Evolutionary conservation across 2,113 vertebrate species (phyloP).

Genomic region (Chaetorhynchus papuensis): DNA sequence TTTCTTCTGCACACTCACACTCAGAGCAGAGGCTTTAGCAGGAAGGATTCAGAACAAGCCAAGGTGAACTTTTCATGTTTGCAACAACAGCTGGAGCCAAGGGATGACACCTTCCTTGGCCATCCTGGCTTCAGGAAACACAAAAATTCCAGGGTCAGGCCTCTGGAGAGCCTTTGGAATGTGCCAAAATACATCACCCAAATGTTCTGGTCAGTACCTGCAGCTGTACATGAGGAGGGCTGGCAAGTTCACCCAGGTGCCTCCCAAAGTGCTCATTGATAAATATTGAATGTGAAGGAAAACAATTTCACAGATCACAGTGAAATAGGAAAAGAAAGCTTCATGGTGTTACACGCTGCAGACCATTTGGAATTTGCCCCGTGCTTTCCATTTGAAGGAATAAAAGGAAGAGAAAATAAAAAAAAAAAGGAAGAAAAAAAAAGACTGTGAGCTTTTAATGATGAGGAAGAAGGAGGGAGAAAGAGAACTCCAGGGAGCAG

Average conservation of each 20-base stretch:
- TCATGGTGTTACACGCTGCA: not conserved
- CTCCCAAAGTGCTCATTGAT: not conserved
- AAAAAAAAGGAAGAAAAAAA: fast-evolving
- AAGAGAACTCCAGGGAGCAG: not conserved
- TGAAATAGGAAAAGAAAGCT: not conserved
- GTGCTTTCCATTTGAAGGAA: not conserved
- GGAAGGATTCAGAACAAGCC: not conserved
- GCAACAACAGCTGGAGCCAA: not conserved
- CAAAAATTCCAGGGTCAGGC: not conserved
- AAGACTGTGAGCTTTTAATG: not conserved
- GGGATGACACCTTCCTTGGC: not conserved
- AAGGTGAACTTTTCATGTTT: not conserved
- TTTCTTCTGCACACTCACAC: not conserved
- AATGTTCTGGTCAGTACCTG: fast-evolving
- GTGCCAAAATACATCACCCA: not conserved
- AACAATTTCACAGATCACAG: not conserved
- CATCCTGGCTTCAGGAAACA: not conserved
- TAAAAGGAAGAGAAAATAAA: not conserved
- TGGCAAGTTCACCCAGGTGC: not conserved
- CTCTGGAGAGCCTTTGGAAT: not conserved
- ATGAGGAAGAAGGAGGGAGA: not conserved
- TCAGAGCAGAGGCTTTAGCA: not conserved
- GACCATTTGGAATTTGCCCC: not conserved
- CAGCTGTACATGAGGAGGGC: not conserved
- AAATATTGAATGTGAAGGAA: not conserved